Percentiles rank a stretch among this genome's conserved stretches.
Evolutionary conservation across 1,140 invertebrate species (phyloP).

Genomic region (Zophobas atratus): DNA sequence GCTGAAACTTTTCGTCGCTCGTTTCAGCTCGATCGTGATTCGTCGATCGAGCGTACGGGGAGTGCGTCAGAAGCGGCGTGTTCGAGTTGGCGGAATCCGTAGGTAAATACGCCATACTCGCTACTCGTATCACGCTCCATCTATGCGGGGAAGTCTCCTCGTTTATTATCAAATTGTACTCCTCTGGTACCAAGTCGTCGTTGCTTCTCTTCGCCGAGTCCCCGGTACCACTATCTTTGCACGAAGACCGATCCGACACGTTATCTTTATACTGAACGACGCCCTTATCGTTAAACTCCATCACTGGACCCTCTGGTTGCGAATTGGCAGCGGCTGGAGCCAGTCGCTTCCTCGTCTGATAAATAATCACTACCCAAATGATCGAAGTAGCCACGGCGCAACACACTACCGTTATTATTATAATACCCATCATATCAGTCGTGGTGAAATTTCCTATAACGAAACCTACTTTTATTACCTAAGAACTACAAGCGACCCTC

Average conservation of each 20-base stretch:
- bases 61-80: constrained; percentile 57
- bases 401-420: constrained; percentile 91
- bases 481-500: neutral
- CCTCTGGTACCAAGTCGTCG: constrained; percentile 63
- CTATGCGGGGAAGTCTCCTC: constrained; percentile 3
- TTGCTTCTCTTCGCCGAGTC: constrained; percentile 78
- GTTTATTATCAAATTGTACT: constrained; percentile 40
- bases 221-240: constrained; percentile 79
- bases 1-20: constrained; percentile 26
- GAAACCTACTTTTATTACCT: constrained; percentile 28
- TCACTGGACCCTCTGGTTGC: constrained; percentile 4
- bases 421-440: constrained; percentile 84
- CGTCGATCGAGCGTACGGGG: constrained; percentile 58
- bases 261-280: constrained; percentile 58
- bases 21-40: constrained; percentile 62
- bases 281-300: constrained; percentile 47
- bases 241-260: constrained; percentile 72
- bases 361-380: constrained; percentile 94
- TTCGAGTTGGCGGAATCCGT: constrained; percentile 52
- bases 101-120: constrained; percentile 54
- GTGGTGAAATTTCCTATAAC: constrained; percentile 62
- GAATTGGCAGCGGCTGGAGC: constrained; percentile 51
- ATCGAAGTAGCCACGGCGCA: constrained; percentile 92
- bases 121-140: constrained; percentile 52
- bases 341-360: constrained; percentile 83